Evolutionary conservation across 2,797 vertebrate species (phyloP).

Genomic region (Gallinago nigripennis): DNA sequence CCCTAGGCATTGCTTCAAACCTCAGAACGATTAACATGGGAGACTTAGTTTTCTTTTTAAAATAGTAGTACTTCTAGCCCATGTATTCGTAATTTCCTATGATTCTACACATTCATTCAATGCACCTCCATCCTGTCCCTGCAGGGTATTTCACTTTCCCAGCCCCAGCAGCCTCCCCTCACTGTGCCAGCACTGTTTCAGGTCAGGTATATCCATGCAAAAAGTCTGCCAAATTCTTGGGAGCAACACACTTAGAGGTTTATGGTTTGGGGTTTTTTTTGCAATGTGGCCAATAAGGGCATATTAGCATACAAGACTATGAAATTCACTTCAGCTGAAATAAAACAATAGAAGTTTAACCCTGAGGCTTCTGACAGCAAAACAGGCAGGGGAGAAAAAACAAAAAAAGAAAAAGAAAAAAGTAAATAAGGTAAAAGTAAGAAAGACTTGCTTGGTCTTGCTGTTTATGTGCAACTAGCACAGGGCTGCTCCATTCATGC

Average conservation of each 20-base stretch:
- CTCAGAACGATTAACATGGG: accelerated
- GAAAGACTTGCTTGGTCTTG: background rate
- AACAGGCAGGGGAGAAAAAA: background rate
- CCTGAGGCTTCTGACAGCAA: background rate
- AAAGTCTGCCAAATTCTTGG: background rate
- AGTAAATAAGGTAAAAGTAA: background rate
- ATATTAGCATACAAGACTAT: background rate
- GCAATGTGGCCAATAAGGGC: background rate
- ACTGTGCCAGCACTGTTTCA: background rate
- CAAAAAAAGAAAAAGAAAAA: background rate
- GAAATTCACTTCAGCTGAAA: background rate
- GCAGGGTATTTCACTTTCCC: background rate
- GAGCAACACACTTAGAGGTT: background rate
- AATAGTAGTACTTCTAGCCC: background rate
- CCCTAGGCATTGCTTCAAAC: background rate
- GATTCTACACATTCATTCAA: background rate
- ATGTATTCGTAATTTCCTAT: background rate
- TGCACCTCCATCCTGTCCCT: background rate
- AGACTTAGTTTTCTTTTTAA: background rate
- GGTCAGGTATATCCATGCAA: background rate
- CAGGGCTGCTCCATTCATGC: background rate
- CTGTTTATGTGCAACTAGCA: background rate
- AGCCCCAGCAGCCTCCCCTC: background rate
- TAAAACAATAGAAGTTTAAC: background rate
- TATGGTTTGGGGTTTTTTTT: background rate